Percentiles rank a stretch among this genome's conserved stretches.
phyloP scores from a whole-genome alignment of 2,797 vertebrate species.

The Chaenodraco wilsoni region DNA sequence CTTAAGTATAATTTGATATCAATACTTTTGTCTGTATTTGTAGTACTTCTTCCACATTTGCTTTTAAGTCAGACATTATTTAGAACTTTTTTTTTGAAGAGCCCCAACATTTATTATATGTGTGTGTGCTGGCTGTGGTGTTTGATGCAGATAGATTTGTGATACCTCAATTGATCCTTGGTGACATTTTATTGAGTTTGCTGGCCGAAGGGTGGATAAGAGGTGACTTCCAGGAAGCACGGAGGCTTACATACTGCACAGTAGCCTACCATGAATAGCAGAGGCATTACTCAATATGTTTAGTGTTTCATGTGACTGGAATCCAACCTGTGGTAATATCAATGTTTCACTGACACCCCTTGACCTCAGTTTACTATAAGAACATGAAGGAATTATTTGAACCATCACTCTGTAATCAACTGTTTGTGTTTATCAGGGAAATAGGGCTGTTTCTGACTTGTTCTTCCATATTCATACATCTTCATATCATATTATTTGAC shows the following conservation, averaged over 20 bases:
- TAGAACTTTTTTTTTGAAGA: not conserved
- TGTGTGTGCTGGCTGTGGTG: not conserved
- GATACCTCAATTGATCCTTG: not conserved
- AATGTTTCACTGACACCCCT: not conserved
- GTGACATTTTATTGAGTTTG: not conserved
- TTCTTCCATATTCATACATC: not conserved
- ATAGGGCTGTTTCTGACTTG: not conserved
- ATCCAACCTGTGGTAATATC: not conserved
- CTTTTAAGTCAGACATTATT: not conserved
- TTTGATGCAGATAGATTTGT: not conserved
- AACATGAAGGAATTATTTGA: not conserved
- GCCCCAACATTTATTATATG: not conserved
- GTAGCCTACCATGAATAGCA: constrained; percentile 7
- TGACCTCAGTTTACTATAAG: not conserved
- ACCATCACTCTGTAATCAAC: not conserved
- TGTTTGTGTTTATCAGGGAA: not conserved
- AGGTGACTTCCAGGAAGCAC: not conserved
- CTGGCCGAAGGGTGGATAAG: too few species aligned
- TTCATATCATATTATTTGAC: not conserved
- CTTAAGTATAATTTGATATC: too few species aligned
- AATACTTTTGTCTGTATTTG: too few species aligned
- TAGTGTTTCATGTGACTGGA: not conserved
- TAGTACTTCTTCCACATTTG: too few species aligned
- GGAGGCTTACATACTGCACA: not conserved
- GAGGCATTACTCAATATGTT: constrained; percentile 7